Percentiles rank a stretch among this genome's conserved stretches.
phyloP scores from a whole-genome alignment of 2,888 invertebrate species.

The Andrena bicolor region DNA sequence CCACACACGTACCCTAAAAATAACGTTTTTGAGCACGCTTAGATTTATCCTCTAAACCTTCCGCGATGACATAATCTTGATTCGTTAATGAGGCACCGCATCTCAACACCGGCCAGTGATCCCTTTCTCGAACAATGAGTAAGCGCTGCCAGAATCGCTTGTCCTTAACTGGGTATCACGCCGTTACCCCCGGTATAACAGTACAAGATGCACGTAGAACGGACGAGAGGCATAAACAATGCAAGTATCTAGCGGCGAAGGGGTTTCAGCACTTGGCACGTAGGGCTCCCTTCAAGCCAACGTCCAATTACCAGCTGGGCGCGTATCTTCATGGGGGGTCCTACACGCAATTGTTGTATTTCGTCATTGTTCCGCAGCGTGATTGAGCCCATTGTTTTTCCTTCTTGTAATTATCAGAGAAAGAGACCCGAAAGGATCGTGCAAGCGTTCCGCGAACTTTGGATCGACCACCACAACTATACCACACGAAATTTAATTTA shows the following conservation, averaged over 20 bases:
- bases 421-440: conserved; percentile 50
- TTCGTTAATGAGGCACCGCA: conserved; percentile 14
- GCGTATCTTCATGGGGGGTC: conserved; percentile 84
- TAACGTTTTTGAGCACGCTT: no score
- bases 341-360: conserved; percentile 84
- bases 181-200: conserved; percentile 41
- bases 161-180: conserved; percentile 66
- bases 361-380: conserved; percentile 82
- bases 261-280: conserved; percentile 84
- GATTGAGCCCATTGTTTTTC: conserved; percentile 84
- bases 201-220: conserved; percentile 56
- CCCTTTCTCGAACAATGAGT: conserved; percentile 49
- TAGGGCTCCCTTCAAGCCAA: conserved; percentile 78
- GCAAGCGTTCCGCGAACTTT: conserved; percentile 4
- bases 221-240: conserved; percentile 78
- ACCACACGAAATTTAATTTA: background rate
- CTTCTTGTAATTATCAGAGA: conserved; percentile 80
- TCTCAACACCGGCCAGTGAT: background rate
- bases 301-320: conserved; percentile 84
- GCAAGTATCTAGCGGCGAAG: conserved; percentile 80
- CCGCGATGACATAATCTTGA: background rate
- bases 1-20: no score
- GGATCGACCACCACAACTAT: conserved; percentile 6
- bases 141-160: conserved; percentile 56
- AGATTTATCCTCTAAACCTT: background rate